A percentile compares a stretch with the other conserved stretches of the same genome.
Evolutionary conservation across 1,140 invertebrate genomes (phyloP).

Genomic region (Copidosoma floridanum): DNA sequence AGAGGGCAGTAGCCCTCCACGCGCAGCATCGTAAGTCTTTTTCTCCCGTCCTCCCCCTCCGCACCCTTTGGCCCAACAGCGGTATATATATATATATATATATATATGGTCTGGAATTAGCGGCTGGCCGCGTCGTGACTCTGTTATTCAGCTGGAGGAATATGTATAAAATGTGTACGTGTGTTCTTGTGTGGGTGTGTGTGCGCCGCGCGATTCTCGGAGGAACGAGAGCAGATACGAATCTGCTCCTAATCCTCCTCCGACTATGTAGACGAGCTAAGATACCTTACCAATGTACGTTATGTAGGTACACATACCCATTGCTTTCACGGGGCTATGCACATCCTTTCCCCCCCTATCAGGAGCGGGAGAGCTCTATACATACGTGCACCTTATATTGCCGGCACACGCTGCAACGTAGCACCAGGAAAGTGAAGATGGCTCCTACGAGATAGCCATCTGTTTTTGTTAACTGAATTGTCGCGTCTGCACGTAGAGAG

Average conservation of each 20-base stretch:
- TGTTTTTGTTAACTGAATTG: constrained; percentile 7
- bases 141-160: too few species aligned
- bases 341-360: too few species aligned
- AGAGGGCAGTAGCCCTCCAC: constrained; percentile 47
- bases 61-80: constrained; percentile 53
- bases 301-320: too few species aligned
- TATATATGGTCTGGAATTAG: background rate
- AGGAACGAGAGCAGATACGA: background rate
- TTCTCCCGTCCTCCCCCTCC: constrained; percentile 47
- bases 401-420: too few species aligned
- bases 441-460: constrained; percentile 1
- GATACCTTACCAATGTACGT: too few species aligned
- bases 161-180: too few species aligned
- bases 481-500: too few species aligned
- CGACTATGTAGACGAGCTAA: too few species aligned
- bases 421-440: constrained; percentile 14
- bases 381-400: too few species aligned
- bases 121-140: constrained; percentile 2
- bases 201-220: background rate
- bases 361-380: too few species aligned
- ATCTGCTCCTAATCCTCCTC: constrained; percentile 15
- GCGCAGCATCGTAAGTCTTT: constrained; percentile 40
- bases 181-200: too few species aligned
- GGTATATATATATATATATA: constrained; percentile 1
- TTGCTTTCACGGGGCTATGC: too few species aligned